phyloP scores from a whole-genome alignment of 1,140 invertebrate species.

The Meloidogyne hapla region DNA sequence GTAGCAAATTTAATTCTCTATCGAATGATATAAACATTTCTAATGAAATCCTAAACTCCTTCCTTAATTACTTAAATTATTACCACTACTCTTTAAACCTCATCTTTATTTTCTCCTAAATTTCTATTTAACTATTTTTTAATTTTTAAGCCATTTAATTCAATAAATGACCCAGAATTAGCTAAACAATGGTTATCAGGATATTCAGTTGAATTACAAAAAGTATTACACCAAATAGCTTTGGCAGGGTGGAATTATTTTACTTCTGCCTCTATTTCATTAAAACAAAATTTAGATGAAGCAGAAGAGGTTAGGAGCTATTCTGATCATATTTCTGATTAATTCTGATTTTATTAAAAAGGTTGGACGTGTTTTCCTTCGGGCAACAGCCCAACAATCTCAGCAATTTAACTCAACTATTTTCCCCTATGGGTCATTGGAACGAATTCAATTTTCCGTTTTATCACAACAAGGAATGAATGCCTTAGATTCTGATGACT shows the following conservation, averaged over 20 bases:
- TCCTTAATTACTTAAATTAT: no score
- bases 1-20: no score
- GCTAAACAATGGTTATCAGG: slow-evolving; percentile 42
- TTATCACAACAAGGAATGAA: slow-evolving; percentile 50
- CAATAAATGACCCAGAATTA: slow-evolving; percentile 33
- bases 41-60: no score
- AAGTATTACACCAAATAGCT: slow-evolving; percentile 49
- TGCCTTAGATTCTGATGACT: slow-evolving; percentile 27
- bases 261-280: slow-evolving; percentile 49
- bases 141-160: slow-evolving; percentile 35
- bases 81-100: no score
- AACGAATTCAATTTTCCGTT: slow-evolving; percentile 33
- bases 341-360: background rate
- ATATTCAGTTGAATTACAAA: slow-evolving; percentile 41
- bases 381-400: slow-evolving; percentile 39
- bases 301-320: slow-evolving; percentile 46
- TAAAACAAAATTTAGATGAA: slow-evolving; percentile 47
- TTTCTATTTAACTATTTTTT: no score
- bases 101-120: no score
- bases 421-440: slow-evolving; percentile 14
- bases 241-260: slow-evolving; percentile 53
- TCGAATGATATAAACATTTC: no score
- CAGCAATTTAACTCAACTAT: slow-evolving; percentile 37
- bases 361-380: slow-evolving; percentile 43
- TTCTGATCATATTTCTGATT: slow-evolving; percentile 8